Conservation (phyloP, 2,888 invertebrate genomes). For the Neoascia interrupta region DNA sequence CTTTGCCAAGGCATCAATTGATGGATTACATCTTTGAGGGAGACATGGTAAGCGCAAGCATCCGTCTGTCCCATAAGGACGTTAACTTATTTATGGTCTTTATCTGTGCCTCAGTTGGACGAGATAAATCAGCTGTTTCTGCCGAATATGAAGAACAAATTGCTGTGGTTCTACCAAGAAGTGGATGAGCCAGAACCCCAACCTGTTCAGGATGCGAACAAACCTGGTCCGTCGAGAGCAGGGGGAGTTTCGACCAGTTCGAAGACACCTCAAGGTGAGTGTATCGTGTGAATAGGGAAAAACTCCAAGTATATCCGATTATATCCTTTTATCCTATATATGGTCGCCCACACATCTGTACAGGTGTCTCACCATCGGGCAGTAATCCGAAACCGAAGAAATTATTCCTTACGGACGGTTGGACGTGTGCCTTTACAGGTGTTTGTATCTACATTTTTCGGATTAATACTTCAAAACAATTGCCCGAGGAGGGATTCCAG, state of each 20-base stretch:
- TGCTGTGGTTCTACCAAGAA: conserved; percentile 94
- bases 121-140: conserved; percentile 93
- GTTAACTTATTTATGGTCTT: no score
- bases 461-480: conserved; percentile 89
- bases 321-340: conserved; percentile 16
- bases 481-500: conserved; percentile 96
- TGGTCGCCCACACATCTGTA: conserved; percentile 30
- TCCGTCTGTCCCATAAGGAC: no score
- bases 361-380: conserved; percentile 78
- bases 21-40: conserved; percentile 96
- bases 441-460: conserved; percentile 92
- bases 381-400: conserved; percentile 83
- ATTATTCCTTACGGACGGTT: conserved; percentile 91
- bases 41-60: conserved; percentile 84
- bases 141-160: conserved; percentile 90
- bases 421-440: conserved; percentile 89
- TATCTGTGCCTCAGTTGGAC: conserved; percentile 83
- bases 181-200: conserved; percentile 85
- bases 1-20: conserved; percentile 89
- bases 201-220: conserved; percentile 78
- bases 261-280: conserved; percentile 79
- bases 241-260: conserved; percentile 80
- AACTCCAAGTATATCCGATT: background rate
- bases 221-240: conserved; percentile 80
- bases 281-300: background rate